Percentiles rank a stretch among this genome's conserved stretches.
Conservation (phyloP, 2,888 invertebrate species). For the Xanthorhoe spadicearia region DNA sequence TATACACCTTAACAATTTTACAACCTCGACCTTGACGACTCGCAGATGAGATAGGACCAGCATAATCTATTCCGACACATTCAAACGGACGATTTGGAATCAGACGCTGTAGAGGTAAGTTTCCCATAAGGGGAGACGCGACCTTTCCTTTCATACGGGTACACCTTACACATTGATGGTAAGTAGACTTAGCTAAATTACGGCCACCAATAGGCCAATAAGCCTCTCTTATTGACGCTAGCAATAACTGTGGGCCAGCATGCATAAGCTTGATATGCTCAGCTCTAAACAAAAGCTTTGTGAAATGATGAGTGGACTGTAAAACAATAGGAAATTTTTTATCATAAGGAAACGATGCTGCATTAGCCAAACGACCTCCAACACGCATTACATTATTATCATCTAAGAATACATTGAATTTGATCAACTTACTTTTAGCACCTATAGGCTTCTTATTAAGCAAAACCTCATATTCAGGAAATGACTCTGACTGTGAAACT, state of each 20-base stretch:
- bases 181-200: conserved; percentile 39
- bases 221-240: conserved; percentile 27
- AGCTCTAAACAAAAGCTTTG: conserved; percentile 29
- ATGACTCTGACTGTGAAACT: conserved; percentile 10
- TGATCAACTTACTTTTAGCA: conserved; percentile 1
- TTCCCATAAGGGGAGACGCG: conserved; percentile 37
- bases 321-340: conserved; percentile 32
- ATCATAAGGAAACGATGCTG: conserved; percentile 18
- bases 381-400: conserved; percentile 13
- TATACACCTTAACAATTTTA: conserved; percentile 40
- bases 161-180: conserved; percentile 38
- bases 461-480: conserved; percentile 8
- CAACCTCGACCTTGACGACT: conserved; percentile 40
- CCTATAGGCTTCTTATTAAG: not conserved
- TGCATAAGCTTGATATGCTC: conserved; percentile 27
- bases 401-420: conserved; percentile 16
- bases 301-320: conserved; percentile 34
- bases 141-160: conserved; percentile 39
- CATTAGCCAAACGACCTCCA: conserved; percentile 17
- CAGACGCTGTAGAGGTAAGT: conserved; percentile 35
- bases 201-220: conserved; percentile 35
- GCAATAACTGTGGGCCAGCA: conserved; percentile 32
- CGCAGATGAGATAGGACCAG: conserved; percentile 37
- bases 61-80: conserved; percentile 36
- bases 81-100: conserved; percentile 24